Base-by-base conservation (phyloP, 2,888 invertebrate genomes). In the Ethmia dodecea region DNA sequence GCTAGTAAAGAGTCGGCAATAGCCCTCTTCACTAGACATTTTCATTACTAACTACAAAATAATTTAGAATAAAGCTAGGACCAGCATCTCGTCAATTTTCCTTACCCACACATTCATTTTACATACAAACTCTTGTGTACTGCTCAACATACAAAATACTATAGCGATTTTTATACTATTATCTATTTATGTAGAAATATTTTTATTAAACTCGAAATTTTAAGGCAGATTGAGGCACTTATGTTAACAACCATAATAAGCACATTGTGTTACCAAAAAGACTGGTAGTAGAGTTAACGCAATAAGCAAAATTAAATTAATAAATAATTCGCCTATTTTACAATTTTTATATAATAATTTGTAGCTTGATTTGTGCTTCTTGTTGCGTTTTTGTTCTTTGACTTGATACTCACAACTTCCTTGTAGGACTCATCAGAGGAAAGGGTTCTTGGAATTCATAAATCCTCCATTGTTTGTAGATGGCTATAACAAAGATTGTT, bases 301-400 rank as follows among this genome's bases (percentile, higher is more conserved):
- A 8, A 22, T 25, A 22, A 38, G 25, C 31, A 31, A 32, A 35
- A 24, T 15, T 27, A 24, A 66, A 64, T 65, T 58, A 59, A 66
- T 60, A 66, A 64, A 63, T 62, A 55, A 67, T 60, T 57, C 50
- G 55, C 44, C 53, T 55, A 53, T 42, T 45, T 42, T 52, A 66
- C 46, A 61, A 55, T 58, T 50, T 57, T 60, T 57, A 60, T 60
- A 62, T 53, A 61, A 59, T 52, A 61, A 71, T 76, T 80, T 81
- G 77, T 79, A 78, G 74, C 71, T 67, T 62, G 52, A 49, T 79
- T 83, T 80, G 81, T 83, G 83, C 83, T 77, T 73, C 66, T 58
- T 63, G 70, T 77, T 76, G 56, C 66, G 43, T 52, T 60, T 72
- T 77, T 72, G 72, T 70, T 71, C 64, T 64, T 70, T 65, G 55